These are phyloP conservation scores for Pangasius larnaudii DNA, from an alignment of 2,797 vertebrate genomes.

Conservation along the genomic window DNA sequence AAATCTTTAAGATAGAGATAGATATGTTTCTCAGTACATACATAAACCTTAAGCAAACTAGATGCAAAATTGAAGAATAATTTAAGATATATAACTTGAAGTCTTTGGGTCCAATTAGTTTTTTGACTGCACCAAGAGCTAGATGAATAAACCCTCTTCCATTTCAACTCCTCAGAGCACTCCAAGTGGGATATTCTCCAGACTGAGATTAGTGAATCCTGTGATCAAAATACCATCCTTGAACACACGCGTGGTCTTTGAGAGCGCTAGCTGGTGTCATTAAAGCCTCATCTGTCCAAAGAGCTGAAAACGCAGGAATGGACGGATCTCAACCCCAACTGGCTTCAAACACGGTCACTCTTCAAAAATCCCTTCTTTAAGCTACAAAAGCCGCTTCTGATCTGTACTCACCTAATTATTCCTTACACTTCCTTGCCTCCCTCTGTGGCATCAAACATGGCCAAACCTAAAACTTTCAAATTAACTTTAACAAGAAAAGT, in stretches of 20 bases:
- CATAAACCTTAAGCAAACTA: neutral
- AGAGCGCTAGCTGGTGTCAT: conserved; percentile 39
- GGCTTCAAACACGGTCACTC: conserved; percentile 37
- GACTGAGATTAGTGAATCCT: conserved; percentile 36
- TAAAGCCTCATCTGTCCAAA: conserved; percentile 29
- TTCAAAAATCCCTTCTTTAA: conserved; percentile 35
- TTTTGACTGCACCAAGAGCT: no score
- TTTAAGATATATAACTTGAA: neutral
- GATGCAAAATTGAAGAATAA: neutral
- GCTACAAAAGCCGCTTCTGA: conserved; percentile 25
- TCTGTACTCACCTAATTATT: conserved; percentile 39
- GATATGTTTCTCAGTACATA: neutral
- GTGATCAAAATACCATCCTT: conserved; percentile 35
- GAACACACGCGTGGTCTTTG: conserved; percentile 40
- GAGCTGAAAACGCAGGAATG: conserved; percentile 25
- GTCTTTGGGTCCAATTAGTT: neutral
- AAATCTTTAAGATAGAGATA: neutral
- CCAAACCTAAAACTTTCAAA: conserved; percentile 8
- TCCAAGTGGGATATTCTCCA: conserved; percentile 12
- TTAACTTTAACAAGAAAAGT: neutral
- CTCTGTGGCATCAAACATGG: conserved; percentile 32
- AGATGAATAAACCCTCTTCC: neutral
- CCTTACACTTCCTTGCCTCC: conserved; percentile 15
- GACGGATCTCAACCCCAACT: conserved; percentile 33
- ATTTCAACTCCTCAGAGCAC: neutral